These are phyloP conservation scores for Arizona elegans DNA, from an alignment of 2,113 vertebrate genomes.

Conservation along the genomic window DNA sequence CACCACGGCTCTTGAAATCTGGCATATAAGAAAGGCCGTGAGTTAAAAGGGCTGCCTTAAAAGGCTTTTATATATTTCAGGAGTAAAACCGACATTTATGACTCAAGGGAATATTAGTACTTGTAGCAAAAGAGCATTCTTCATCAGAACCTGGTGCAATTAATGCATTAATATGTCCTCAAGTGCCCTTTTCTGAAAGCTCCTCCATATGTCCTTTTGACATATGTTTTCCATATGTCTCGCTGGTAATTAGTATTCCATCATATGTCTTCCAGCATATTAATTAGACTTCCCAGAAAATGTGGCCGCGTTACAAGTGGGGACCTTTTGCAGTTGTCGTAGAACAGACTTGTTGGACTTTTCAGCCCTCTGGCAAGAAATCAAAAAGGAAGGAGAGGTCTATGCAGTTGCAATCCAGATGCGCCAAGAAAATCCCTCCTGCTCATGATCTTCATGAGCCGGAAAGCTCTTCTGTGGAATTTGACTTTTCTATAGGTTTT, in stretches of 20 bases:
- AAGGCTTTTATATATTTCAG: not conserved
- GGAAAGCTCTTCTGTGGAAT: not conserved
- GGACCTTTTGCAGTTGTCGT: slow-evolving; percentile 50
- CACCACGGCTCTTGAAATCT: not conserved
- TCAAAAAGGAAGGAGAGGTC: slow-evolving; percentile 33
- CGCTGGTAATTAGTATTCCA: slow-evolving; percentile 59
- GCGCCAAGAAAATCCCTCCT: not conserved
- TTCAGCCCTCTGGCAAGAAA: slow-evolving; percentile 23
- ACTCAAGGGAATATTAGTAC: slow-evolving; percentile 51
- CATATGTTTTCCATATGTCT: slow-evolving; percentile 70
- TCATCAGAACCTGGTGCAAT: slow-evolving; percentile 63
- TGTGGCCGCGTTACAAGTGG: slow-evolving; percentile 48
- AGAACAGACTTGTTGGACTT: slow-evolving; percentile 13
- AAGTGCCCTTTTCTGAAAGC: slow-evolving; percentile 64
- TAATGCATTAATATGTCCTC: slow-evolving; percentile 66
- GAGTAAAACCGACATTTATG: slow-evolving; percentile 38
- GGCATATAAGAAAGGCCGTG: not conserved
- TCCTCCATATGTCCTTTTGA: slow-evolving; percentile 67
- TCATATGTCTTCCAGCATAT: slow-evolving; percentile 69
- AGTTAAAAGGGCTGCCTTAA: not conserved
- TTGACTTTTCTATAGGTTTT: slow-evolving; percentile 9
- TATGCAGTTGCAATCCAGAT: not conserved
- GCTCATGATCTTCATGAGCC: not conserved
- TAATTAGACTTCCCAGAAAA: slow-evolving; percentile 59
- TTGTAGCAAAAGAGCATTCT: slow-evolving; percentile 60